phyloP scores from a whole-genome alignment of 2,797 vertebrate genomes.

The Xerus rutilus region DNA sequence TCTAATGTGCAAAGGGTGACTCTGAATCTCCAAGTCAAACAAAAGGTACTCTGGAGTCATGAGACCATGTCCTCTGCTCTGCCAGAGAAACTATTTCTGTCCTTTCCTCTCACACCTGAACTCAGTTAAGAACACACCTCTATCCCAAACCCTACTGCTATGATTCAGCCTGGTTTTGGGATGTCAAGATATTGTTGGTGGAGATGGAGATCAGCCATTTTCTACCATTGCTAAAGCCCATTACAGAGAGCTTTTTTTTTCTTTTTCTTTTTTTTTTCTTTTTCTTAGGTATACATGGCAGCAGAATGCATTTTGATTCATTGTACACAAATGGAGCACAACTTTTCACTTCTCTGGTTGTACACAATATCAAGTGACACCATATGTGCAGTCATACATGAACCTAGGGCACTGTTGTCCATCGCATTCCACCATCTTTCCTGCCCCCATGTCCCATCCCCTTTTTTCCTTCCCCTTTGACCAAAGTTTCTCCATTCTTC shows the following conservation, averaged over 20 bases:
- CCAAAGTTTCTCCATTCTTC: too few relatives aligned
- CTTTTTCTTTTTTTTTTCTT: too few relatives aligned
- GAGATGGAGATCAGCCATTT: not conserved
- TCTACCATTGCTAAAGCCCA: not conserved
- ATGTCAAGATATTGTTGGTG: not conserved
- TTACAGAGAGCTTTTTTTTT: not conserved
- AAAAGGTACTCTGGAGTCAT: not conserved
- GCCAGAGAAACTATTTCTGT: not conserved
- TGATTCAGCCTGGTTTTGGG: not conserved
- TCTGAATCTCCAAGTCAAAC: not conserved
- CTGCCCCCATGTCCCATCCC: too few relatives aligned
- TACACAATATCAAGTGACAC: too few relatives aligned
- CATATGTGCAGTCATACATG: too few relatives aligned
- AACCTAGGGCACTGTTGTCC: too few relatives aligned
- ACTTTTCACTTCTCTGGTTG: too few relatives aligned
- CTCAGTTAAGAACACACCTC: not conserved
- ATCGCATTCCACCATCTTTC: too few relatives aligned
- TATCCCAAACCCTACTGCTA: not conserved
- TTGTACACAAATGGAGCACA: too few relatives aligned
- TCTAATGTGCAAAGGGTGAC: not conserved
- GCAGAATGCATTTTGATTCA: too few relatives aligned
- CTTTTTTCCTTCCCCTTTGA: too few relatives aligned
- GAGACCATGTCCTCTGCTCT: not conserved
- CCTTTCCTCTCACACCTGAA: not conserved
- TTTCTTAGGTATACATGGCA: too few relatives aligned